Evolutionary conservation across 2,113 vertebrate genomes (phyloP).

Genomic region (Engystomops pustulosus): DNA sequence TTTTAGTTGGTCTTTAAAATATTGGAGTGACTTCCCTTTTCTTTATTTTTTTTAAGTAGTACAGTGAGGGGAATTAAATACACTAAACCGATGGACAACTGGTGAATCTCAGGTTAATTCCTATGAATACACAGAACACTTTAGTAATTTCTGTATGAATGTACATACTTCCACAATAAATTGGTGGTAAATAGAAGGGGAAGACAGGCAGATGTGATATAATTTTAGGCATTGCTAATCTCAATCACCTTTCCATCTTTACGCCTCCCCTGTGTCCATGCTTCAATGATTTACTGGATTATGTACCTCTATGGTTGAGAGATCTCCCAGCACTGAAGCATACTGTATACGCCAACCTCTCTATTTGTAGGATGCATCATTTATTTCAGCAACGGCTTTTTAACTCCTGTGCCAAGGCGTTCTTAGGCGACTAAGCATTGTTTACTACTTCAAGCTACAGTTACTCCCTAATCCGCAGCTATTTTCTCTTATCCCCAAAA

Average conservation of each 20-base stretch:
- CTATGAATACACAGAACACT: neutral
- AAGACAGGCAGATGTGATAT: neutral
- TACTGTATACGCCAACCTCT: constrained; percentile 31
- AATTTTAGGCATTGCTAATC: neutral
- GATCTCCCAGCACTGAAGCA: constrained; percentile 46
- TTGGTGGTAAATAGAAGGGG: neutral
- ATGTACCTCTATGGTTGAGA: constrained; percentile 35
- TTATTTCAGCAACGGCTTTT: constrained; percentile 53
- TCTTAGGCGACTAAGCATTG: constrained; percentile 53
- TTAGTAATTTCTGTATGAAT: neutral
- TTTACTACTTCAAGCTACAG: constrained; percentile 53
- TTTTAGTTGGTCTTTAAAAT: neutral
- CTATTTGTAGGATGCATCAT: constrained; percentile 45
- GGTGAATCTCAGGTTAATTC: neutral
- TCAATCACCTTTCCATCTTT: constrained; percentile 4
- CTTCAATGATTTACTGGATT: constrained; percentile 41
- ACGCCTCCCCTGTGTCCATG: neutral
- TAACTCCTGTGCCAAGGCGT: constrained; percentile 51
- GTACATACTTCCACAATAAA: neutral
- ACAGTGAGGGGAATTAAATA: neutral
- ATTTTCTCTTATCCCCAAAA: constrained; percentile 50
- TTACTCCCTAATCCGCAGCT: constrained; percentile 42
- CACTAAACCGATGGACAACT: neutral
- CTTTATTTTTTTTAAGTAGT: neutral
- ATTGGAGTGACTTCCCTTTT: neutral